phyloP scores from a whole-genome alignment of 2,113 vertebrate species.

The Enhydra lutris region DNA sequence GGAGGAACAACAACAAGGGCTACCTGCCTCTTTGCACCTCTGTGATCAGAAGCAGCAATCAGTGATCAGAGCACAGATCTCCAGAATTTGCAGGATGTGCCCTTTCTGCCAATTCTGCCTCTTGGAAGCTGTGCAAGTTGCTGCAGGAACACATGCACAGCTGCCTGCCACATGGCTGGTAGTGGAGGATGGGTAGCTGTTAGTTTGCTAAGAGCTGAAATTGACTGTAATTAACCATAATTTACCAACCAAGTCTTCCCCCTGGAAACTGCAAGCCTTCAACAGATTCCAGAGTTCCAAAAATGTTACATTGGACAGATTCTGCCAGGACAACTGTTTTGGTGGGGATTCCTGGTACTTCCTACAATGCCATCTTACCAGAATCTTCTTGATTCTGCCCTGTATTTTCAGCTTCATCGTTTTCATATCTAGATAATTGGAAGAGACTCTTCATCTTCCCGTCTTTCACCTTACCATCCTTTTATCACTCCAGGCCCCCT shows the following conservation, averaged over 20 bases:
- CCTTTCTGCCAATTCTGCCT: not conserved
- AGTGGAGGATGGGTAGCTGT: not conserved
- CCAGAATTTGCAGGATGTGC: not conserved
- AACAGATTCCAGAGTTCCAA: not conserved
- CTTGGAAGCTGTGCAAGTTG: not conserved
- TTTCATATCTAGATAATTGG: not conserved
- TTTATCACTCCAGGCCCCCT: not conserved
- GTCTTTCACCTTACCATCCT: not conserved
- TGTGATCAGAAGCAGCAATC: not conserved
- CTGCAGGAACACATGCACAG: not conserved
- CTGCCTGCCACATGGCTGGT: not conserved
- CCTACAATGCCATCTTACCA: not conserved
- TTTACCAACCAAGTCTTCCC: not conserved
- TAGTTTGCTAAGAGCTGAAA: not conserved
- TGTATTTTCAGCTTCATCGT: not conserved
- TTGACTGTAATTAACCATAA: not conserved
- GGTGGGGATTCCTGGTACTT: not conserved
- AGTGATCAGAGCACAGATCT: not conserved
- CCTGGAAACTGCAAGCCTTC: not conserved
- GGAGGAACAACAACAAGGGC: not conserved
- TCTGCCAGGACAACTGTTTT: not conserved
- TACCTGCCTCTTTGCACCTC: not conserved
- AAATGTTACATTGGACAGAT: not conserved
- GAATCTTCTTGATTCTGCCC: not conserved
- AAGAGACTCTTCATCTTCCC: not conserved